Evolutionary conservation across 2,888 invertebrate species (phyloP).

Genomic region (Rotaria socialis): DNA sequence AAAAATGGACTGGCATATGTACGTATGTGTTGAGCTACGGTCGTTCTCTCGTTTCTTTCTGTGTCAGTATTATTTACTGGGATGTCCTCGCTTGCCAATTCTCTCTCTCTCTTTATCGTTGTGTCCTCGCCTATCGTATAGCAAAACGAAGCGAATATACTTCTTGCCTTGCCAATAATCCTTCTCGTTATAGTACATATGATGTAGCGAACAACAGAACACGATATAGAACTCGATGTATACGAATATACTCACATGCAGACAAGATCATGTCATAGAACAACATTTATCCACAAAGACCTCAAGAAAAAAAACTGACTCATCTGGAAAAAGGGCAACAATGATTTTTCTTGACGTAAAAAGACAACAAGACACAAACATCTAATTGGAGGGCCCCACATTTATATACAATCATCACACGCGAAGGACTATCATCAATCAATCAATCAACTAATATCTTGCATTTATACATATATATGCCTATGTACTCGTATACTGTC

Average conservation of each 20-base stretch:
- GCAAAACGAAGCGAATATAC: background rate
- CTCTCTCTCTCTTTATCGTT: background rate
- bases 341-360: background rate
- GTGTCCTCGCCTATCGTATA: background rate
- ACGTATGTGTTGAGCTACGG: background rate
- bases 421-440: slow-evolving; percentile 25
- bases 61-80: background rate
- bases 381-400: background rate
- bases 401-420: slow-evolving; percentile 3
- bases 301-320: background rate
- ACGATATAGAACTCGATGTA: background rate
- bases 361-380: background rate
- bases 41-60: background rate
- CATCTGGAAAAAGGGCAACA: background rate
- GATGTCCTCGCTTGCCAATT: background rate
- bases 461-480: background rate
- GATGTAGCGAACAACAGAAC: slow-evolving; percentile 1
- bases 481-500: background rate
- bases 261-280: background rate
- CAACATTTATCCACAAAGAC: background rate
- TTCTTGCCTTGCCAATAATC: background rate
- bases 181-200: background rate
- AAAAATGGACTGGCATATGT: slow-evolving; percentile 5
- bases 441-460: background rate
- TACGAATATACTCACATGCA: background rate